phyloP scores from a whole-genome alignment of 2,113 vertebrate species.

The Capreolus pygargus region DNA sequence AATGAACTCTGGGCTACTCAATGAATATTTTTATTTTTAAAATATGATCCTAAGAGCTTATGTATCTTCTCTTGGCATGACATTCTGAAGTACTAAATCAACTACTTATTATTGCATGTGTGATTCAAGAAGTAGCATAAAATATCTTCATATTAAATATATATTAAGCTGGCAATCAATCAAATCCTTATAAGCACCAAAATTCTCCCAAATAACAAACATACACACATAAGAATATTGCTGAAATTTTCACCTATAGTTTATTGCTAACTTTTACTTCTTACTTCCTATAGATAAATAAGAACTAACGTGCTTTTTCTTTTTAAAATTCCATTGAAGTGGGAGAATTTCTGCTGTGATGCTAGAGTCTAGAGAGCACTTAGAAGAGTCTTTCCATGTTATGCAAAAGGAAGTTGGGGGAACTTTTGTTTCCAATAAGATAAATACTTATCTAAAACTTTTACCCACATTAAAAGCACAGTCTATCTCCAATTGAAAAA shows the following conservation, averaged over 20 bases:
- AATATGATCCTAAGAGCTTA: slow-evolving; percentile 1
- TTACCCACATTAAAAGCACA: not conserved
- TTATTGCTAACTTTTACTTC: not conserved
- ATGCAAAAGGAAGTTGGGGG: not conserved
- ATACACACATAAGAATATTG: not conserved
- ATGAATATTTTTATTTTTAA: not conserved
- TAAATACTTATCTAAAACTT: not conserved
- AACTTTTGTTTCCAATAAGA: not conserved
- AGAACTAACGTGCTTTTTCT: not conserved
- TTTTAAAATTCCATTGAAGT: not conserved
- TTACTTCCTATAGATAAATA: not conserved
- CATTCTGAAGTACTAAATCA: not conserved
- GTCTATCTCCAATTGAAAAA: not conserved
- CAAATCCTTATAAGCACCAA: not conserved
- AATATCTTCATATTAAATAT: not conserved
- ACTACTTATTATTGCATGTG: not conserved
- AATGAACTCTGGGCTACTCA: not conserved
- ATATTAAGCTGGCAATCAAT: slow-evolving; percentile 5
- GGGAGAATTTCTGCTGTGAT: not conserved
- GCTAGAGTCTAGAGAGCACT: not conserved
- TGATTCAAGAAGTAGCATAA: slow-evolving; percentile 15
- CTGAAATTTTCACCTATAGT: not conserved
- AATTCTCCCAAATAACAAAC: not conserved
- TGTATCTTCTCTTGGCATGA: not conserved
- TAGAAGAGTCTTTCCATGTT: not conserved